A percentile compares a stretch with the other conserved stretches of the same genome.
Evolutionary conservation across 2,888 invertebrate genomes (phyloP).

Genomic region (Rhimphoctona megacephalus): DNA sequence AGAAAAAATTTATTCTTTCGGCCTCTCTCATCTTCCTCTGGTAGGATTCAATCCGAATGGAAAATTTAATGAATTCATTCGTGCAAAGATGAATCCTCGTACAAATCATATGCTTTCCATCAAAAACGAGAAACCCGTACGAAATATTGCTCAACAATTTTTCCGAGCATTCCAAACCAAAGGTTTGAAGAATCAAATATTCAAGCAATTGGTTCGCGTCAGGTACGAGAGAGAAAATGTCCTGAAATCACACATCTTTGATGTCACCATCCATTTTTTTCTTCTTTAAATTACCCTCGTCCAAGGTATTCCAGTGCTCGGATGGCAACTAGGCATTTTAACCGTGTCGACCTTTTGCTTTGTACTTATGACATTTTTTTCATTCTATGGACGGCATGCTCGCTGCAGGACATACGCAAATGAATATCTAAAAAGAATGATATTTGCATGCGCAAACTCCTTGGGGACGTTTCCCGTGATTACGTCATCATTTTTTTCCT

Average conservation of each 20-base stretch:
- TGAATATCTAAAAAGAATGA: constrained; percentile 14
- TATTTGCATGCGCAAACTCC: constrained; percentile 20
- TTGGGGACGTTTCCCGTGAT: background rate
- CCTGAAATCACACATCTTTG: background rate
- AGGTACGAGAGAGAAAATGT: background rate
- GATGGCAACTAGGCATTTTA: background rate
- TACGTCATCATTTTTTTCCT: background rate
- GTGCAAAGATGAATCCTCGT: constrained; percentile 7
- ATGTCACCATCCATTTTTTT: background rate
- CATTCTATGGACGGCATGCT: background rate
- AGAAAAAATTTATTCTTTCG: constrained; percentile 22
- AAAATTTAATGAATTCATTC: constrained; percentile 35
- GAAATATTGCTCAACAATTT: constrained; percentile 5
- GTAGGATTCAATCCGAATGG: constrained; percentile 3
- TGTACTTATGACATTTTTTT: background rate
- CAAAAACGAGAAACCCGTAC: background rate
- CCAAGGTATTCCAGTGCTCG: background rate
- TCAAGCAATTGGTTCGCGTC: background rate
- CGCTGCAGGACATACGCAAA: constrained; percentile 12
- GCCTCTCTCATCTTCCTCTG: background rate
- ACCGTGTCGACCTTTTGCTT: background rate
- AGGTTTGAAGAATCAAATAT: background rate
- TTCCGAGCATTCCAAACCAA: background rate
- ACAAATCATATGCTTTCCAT: constrained; percentile 7
- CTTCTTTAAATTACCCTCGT: background rate